phyloP scores from a whole-genome alignment of 2,113 vertebrate genomes.

The Aspiorhynchus laticeps region DNA sequence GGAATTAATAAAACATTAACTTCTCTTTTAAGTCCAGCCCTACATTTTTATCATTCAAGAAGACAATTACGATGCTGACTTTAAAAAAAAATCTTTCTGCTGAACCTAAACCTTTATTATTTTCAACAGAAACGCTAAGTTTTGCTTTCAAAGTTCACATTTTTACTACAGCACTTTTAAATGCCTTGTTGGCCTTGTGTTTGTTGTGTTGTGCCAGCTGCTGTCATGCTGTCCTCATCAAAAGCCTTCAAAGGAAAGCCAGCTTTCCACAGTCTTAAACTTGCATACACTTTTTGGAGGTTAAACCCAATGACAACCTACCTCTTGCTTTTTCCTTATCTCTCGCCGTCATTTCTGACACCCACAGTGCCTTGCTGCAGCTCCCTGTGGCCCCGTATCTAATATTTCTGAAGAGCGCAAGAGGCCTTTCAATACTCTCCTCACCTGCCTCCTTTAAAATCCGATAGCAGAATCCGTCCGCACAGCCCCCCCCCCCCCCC shows the following conservation, averaged over 20 bases:
- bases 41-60: neutral
- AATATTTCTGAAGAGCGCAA: slow-evolving; percentile 57
- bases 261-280: slow-evolving; percentile 30
- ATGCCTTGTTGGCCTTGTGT: neutral
- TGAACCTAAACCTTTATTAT: neutral
- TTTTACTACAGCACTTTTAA: neutral
- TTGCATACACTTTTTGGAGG: slow-evolving; percentile 44
- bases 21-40: neutral
- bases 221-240: neutral
- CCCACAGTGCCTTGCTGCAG: slow-evolving; percentile 48
- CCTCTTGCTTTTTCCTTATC: slow-evolving; percentile 48
- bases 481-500: slow-evolving; percentile 53
- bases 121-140: neutral
- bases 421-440: slow-evolving; percentile 53
- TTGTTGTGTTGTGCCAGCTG: neutral
- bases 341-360: slow-evolving; percentile 52
- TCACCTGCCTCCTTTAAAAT: slow-evolving; percentile 53
- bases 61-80: neutral
- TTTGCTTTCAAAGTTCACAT: neutral
- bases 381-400: slow-evolving; percentile 48
- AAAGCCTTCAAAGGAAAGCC: slow-evolving; percentile 16
- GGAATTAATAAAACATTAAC: neutral
- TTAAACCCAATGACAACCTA: slow-evolving; percentile 44
- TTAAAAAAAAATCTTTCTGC: neutral
- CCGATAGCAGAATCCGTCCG: slow-evolving; percentile 53